Conservation (phyloP, 1,140 invertebrate species). For the Stenopsyche tienmushanensis region DNA sequence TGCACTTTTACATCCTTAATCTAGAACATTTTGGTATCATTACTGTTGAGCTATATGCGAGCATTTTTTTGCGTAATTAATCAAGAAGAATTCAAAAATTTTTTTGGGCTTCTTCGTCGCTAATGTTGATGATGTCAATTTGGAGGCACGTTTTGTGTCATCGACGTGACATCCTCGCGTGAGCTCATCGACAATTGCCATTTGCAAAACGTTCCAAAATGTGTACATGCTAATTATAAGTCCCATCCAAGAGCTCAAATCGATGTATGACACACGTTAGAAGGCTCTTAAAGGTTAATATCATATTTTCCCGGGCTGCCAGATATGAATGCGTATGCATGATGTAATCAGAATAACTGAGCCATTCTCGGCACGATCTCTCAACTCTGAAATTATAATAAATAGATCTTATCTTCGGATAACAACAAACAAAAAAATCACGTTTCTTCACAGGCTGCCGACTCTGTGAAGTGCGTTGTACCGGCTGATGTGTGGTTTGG, state of each 20-base stretch:
- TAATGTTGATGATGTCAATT: too few relatives aligned
- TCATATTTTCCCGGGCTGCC: background rate
- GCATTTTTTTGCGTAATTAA: too few relatives aligned
- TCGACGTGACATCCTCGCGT: too few relatives aligned
- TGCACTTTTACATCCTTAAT: too few relatives aligned
- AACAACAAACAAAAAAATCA: conserved; percentile 35
- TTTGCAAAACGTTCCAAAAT: background rate
- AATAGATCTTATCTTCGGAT: conserved; percentile 36
- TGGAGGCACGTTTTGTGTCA: too few relatives aligned
- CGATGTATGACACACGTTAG: background rate
- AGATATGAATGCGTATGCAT: background rate
- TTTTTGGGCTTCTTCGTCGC: too few relatives aligned
- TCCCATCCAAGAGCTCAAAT: background rate
- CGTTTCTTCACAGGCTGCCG: background rate
- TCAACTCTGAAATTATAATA: conserved; percentile 35
- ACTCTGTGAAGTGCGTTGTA: too few relatives aligned
- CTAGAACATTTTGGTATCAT: too few relatives aligned
- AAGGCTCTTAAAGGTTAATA: background rate
- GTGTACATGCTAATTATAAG: background rate
- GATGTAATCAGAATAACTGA: conserved; percentile 30
- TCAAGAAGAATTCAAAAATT: too few relatives aligned
- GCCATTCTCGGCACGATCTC: conserved; percentile 36
- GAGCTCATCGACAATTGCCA: background rate
- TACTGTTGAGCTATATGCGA: too few relatives aligned
- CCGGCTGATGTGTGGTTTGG: too few relatives aligned